Evolutionary conservation across 2,888 invertebrate genomes (phyloP).

Genomic region (Meandrusa payeni): DNA sequence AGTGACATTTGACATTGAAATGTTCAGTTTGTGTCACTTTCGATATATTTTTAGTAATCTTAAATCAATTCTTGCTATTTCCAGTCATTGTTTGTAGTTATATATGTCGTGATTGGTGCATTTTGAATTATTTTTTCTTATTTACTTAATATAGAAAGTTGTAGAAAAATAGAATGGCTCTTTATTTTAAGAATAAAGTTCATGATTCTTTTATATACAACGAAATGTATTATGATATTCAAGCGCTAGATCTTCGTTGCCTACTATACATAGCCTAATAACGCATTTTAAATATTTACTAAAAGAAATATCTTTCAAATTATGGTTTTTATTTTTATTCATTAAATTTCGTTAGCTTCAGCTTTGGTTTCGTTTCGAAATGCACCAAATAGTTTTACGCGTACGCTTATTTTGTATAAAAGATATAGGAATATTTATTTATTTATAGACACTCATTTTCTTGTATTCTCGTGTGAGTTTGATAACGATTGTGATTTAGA

Average conservation of each 20-base stretch:
- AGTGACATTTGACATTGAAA: too few species aligned
- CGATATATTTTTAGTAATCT: not conserved
- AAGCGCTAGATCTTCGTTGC: too few species aligned
- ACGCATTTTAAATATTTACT: too few species aligned
- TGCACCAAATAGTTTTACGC: slow-evolving; percentile 26
- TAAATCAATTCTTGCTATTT: slow-evolving; percentile 40
- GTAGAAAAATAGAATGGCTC: not conserved
- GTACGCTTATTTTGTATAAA: slow-evolving; percentile 43
- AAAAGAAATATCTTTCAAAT: too few species aligned
- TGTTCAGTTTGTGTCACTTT: too few species aligned
- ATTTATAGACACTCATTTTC: slow-evolving; percentile 40
- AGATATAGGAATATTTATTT: slow-evolving; percentile 57
- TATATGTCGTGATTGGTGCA: slow-evolving; percentile 8
- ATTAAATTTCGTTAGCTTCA: too few species aligned
- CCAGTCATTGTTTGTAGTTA: slow-evolving; percentile 37
- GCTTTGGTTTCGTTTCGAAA: too few species aligned
- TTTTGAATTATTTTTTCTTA: slow-evolving; percentile 8
- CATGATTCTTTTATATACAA: slow-evolving; percentile 6
- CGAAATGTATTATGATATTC: too few species aligned
- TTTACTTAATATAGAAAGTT: too few species aligned
- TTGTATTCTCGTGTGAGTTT: slow-evolving; percentile 41
- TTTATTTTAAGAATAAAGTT: slow-evolving; percentile 8
- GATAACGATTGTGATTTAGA: slow-evolving; percentile 43
- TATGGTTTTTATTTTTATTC: too few species aligned
- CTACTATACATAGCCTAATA: too few species aligned